Evolutionary conservation across 2,888 invertebrate genomes (phyloP), one percentile per base, ranked within the genome.

Genomic region (Scrobipalpa costella): DNA sequence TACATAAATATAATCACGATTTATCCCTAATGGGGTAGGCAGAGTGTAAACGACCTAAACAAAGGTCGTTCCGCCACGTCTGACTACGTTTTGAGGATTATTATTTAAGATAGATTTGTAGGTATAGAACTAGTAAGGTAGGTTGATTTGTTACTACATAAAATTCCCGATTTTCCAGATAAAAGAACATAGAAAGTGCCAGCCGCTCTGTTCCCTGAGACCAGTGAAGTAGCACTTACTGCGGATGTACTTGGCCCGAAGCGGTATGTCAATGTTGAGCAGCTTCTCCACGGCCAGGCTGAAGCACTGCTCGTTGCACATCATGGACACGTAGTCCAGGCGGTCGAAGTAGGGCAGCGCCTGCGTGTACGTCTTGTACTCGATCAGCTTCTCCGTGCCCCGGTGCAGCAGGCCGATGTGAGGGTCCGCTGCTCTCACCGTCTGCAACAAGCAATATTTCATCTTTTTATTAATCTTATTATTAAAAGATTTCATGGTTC

Each of bases 231-330:
- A 27, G 27, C n/a, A 5, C 27, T 91, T 86, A 98, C 98, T 96
- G 92, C 99, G 92, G 69, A 99, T 99, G 78, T 97, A 99, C 86
- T 99, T 99, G 0, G 98, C 99, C 61, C 99, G 91, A 0, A 96
- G 68, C 0, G 99, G 98, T n/a, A 98, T 94, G 38, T 98, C 97
- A 68, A 99, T 98, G 76, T 99, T 99, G 0, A 99, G 92, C 1
- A 99, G 92, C 76, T 99, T 99, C 84, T 99, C 99, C 0, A 99
- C 96, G 0, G 99, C 99, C 66, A 99, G 81, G 0, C 98, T 98
- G 86, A 96, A 99, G 78, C 97, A 97, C 79, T 99, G 99, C 80
- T 99, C 99, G 81, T 99, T 99, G 86, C 97, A 97, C 99, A 99
- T 99, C 99, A 99, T 99, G 0, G 99, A 99, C 0, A 99, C 98